These are phyloP conservation scores for Cephus nigrinus DNA, from an alignment of 2,888 invertebrate genomes.

Conservation along the genomic window DNA sequence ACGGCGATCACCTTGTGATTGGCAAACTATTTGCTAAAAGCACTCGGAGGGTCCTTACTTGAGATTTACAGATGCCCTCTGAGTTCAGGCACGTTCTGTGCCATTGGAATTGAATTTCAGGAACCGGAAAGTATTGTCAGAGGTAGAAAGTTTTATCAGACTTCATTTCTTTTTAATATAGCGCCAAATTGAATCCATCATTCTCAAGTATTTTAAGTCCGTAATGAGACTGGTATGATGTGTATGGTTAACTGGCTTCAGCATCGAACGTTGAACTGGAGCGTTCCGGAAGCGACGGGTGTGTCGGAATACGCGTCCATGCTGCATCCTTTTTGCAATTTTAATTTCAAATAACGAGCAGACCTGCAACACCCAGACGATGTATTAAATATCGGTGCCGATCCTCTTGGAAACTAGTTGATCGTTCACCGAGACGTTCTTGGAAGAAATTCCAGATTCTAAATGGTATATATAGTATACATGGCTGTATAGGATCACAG, in stretches of 20 bases:
- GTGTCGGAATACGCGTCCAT: neutral
- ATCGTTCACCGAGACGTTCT: neutral
- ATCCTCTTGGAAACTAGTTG: neutral
- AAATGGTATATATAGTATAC: neutral
- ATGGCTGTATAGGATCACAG: neutral
- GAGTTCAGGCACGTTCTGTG: neutral
- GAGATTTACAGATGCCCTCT: neutral
- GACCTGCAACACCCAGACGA: neutral
- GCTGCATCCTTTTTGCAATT: neutral
- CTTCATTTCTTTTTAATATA: neutral
- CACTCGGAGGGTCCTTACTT: neutral
- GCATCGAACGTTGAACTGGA: constrained; percentile 4
- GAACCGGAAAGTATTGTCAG: neutral
- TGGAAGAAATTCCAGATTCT: neutral
- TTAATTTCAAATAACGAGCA: neutral
- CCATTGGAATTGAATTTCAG: neutral
- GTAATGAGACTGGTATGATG: neutral
- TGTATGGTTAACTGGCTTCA: neutral
- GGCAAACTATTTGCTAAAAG: neutral
- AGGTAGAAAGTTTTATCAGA: neutral
- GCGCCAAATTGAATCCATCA: neutral
- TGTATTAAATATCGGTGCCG: neutral
- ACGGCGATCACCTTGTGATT: neutral
- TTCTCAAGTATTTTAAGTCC: neutral
- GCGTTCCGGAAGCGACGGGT: neutral